Percentiles rank a stretch among this genome's conserved stretches.
These are phyloP conservation scores for Ceryle rudis DNA, from an alignment of 2,797 vertebrate species.

Conservation along the genomic window DNA sequence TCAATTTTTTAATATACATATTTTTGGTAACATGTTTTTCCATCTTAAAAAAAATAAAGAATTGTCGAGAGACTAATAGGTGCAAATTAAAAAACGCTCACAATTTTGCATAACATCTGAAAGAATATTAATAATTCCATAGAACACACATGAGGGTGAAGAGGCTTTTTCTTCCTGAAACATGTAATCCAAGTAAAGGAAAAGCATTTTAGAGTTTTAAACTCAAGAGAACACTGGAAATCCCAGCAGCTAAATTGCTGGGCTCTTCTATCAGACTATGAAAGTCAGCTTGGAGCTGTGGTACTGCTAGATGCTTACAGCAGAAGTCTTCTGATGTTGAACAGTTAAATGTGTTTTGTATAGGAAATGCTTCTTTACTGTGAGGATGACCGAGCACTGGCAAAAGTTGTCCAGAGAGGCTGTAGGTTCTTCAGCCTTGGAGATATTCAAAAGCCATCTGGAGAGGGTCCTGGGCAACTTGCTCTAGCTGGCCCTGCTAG, in stretches of 20 bases:
- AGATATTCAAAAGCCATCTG: not conserved
- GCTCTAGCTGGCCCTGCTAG: not conserved
- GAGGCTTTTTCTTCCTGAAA: not conserved
- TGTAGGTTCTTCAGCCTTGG: not conserved
- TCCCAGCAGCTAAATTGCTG: not conserved
- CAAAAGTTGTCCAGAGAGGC: not conserved
- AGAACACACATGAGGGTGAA: rapidly evolving
- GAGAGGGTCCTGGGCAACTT: not conserved
- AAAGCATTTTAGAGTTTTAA: not conserved
- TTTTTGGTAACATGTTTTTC: not conserved
- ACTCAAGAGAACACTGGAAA: not conserved
- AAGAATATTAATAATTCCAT: not conserved
- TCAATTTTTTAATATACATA: not conserved
- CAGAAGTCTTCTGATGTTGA: not conserved
- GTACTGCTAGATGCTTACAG: not conserved
- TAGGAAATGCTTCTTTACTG: not conserved
- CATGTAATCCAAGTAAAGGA: not conserved
- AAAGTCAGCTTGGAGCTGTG: not conserved
- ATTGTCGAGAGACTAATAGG: not conserved
- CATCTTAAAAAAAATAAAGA: not conserved
- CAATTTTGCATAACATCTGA: not conserved
- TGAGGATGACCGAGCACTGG: not conserved
- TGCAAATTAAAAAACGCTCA: not conserved
- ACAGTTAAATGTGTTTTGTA: not conserved
- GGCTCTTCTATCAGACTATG: not conserved